Percentiles rank a stretch among this genome's conserved stretches.
Conservation (phyloP, 2,888 invertebrate genomes). For the Thelaira solivaga region DNA sequence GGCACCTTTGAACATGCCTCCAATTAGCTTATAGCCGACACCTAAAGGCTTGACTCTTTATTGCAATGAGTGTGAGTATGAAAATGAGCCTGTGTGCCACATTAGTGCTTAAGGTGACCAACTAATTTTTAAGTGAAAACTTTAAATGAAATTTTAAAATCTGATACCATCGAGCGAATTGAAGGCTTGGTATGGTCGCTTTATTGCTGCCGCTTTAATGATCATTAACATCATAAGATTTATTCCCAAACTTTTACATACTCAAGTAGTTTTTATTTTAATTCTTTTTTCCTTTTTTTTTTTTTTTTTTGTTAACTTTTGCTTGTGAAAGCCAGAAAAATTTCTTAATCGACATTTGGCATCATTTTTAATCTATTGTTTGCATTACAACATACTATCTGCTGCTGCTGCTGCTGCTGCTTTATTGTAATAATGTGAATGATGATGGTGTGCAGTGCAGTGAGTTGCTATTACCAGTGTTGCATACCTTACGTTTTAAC, state of each 20-base stretch:
- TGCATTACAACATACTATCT: background rate
- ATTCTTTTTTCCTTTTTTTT: background rate
- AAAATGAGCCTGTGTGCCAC: background rate
- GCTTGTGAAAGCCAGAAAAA: slow-evolving; percentile 3
- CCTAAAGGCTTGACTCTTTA: slow-evolving; percentile 70
- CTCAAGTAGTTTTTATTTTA: slow-evolving; percentile 3
- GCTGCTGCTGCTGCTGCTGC: background rate
- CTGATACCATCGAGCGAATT: too few relatives aligned
- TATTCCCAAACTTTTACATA: background rate
- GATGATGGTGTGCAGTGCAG: background rate
- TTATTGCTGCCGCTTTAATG: too few relatives aligned
- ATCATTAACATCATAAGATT: slow-evolving; percentile 18
- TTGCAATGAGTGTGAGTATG: slow-evolving; percentile 14
- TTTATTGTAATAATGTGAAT: slow-evolving; percentile 2
- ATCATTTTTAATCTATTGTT: slow-evolving; percentile 47
- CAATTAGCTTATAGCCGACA: slow-evolving; percentile 78
- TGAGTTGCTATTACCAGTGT: background rate
- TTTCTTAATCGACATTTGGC: slow-evolving; percentile 50
- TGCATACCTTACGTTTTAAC: background rate
- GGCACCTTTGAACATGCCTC: slow-evolving; percentile 77
- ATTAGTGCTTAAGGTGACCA: too few relatives aligned
- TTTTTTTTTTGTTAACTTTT: background rate
- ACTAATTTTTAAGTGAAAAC: too few relatives aligned
- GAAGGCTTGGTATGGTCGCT: too few relatives aligned
- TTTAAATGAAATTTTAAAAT: too few relatives aligned